Conservation (phyloP, 2,888 invertebrate species). For the Sphaerophoria taeniata region DNA sequence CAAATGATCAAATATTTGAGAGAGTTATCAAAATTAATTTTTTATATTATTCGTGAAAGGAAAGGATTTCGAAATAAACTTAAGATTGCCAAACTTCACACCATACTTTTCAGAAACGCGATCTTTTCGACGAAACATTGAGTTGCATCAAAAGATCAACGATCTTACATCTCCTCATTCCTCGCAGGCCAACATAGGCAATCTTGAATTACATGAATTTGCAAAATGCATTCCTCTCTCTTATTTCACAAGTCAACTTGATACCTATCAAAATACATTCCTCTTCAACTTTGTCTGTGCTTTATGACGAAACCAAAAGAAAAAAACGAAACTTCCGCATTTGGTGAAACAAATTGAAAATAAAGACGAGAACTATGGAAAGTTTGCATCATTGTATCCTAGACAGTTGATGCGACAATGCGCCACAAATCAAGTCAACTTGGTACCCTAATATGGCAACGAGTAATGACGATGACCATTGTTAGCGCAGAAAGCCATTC, state of each 20-base stretch:
- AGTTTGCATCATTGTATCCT: constrained; percentile 61
- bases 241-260: constrained; percentile 4
- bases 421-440: constrained; percentile 68
- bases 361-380: constrained; percentile 30
- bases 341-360: constrained; percentile 10
- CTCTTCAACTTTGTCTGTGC: neutral
- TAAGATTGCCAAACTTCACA: too few relatives aligned
- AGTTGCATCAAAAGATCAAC: too few relatives aligned
- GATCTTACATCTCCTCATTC: too few relatives aligned
- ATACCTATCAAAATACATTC: constrained; percentile 18
- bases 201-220: neutral
- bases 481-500: constrained; percentile 62
- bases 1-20: too few relatives aligned
- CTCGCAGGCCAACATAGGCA: too few relatives aligned
- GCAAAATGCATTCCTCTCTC: neutral
- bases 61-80: too few relatives aligned
- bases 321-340: constrained; percentile 16
- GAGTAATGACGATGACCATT: constrained; percentile 55
- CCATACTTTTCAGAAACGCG: too few relatives aligned
- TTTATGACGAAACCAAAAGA: neutral
- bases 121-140: too few relatives aligned
- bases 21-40: too few relatives aligned
- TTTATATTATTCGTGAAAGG: too few relatives aligned
- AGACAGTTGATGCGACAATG: constrained; percentile 52
- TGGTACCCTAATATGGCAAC: constrained; percentile 58